These are phyloP conservation scores for Diacarnus erythraeanus DNA, from an alignment of 37 sponge, comb jelly and placozoan species.

Conservation along the genomic window DNA sequence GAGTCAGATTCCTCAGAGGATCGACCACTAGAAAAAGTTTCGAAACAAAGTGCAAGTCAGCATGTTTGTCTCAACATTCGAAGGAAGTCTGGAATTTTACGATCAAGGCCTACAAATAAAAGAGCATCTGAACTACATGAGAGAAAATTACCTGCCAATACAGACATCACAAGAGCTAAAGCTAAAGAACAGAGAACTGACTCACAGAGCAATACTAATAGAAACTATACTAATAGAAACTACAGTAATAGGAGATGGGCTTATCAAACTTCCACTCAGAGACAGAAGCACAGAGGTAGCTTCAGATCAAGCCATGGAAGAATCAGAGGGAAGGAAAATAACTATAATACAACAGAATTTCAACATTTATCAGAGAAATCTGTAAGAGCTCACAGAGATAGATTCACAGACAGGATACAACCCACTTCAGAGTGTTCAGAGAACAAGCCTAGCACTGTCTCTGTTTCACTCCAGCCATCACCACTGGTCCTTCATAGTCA, in stretches of 20 bases:
- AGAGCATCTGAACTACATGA: neutral
- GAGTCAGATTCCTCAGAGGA: neutral
- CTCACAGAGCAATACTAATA: no score
- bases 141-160: no score
- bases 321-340: neutral
- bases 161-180: no score
- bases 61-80: neutral
- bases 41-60: neutral
- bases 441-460: neutral
- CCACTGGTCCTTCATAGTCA: conserved; percentile 5
- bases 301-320: neutral
- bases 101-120: neutral
- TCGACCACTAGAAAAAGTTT: neutral
- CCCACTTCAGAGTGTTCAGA: neutral
- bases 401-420: no score
- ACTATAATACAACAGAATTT: neutral
- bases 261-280: no score
- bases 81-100: neutral
- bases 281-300: neutral
- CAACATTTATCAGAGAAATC: neutral
- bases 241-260: neutral
- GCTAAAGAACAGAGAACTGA: no score
- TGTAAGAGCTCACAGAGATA: no score
- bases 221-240: neutral
- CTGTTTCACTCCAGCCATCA: neutral